A percentile compares a stretch with the other conserved stretches of the same genome.
These are phyloP conservation scores for Nymphalis urticae DNA, from an alignment of 2,888 invertebrate species.

Conservation along the genomic window DNA sequence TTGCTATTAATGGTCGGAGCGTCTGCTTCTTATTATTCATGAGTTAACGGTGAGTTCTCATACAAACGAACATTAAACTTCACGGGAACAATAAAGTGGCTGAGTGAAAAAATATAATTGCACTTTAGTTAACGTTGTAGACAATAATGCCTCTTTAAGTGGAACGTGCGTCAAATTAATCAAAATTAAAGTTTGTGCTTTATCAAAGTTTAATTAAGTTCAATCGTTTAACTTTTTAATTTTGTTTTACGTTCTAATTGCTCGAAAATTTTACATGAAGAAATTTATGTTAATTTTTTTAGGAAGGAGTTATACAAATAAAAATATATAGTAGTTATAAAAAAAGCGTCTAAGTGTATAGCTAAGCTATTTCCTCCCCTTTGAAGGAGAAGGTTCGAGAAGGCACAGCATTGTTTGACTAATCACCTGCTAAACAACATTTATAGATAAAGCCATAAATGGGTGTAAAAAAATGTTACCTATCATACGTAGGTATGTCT, in stretches of 20 bases:
- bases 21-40: constrained; percentile 72
- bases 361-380: too few relatives aligned
- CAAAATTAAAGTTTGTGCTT: constrained; percentile 27
- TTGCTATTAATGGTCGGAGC: constrained; percentile 62
- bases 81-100: constrained; percentile 37
- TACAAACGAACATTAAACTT: constrained; percentile 42
- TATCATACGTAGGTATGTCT: too few relatives aligned
- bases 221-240: constrained; percentile 16
- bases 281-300: too few relatives aligned
- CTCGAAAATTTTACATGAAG: not conserved
- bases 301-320: too few relatives aligned
- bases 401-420: too few relatives aligned
- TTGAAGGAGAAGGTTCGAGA: too few relatives aligned
- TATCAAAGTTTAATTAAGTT: constrained; percentile 21
- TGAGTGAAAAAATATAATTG: constrained; percentile 34
- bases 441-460: too few relatives aligned
- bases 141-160: constrained; percentile 33
- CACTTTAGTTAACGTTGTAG: constrained; percentile 34
- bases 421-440: too few relatives aligned
- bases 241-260: constrained; percentile 4
- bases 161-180: constrained; percentile 36
- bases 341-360: too few relatives aligned
- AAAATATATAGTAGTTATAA: too few relatives aligned
- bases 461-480: too few relatives aligned
- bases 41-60: constrained; percentile 62